A percentile compares a stretch with the other conserved stretches of the same genome.
phyloP scores from a whole-genome alignment of 1,140 invertebrate genomes.

The Thaumetopoea pityocampa region DNA sequence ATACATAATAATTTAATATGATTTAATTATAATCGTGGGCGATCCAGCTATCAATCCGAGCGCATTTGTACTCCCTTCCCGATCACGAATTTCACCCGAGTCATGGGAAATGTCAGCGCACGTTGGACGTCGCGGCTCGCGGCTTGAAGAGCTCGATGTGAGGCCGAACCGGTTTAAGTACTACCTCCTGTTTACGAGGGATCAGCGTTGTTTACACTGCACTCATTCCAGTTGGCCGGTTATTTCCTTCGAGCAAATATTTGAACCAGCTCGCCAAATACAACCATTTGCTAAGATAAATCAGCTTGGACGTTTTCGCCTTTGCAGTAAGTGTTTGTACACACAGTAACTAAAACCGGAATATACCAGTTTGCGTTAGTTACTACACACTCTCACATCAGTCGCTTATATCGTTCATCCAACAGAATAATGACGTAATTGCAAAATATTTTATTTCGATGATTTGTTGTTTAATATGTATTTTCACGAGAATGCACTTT shows the following conservation, averaged over 20 bases:
- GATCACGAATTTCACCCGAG: constrained; percentile 35
- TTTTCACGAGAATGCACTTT: too few relatives aligned
- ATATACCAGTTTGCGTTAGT: too few relatives aligned
- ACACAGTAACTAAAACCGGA: too few relatives aligned
- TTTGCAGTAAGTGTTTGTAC: too few relatives aligned
- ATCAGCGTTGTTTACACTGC: constrained; percentile 30
- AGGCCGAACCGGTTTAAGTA: constrained; percentile 27
- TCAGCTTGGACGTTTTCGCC: constrained; percentile 1
- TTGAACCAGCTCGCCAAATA: constrained; percentile 32
- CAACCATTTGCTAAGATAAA: constrained; percentile 35
- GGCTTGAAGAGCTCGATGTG: constrained; percentile 25
- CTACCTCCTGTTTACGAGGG: constrained; percentile 23
- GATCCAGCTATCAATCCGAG: constrained; percentile 31
- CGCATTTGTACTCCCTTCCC: constrained; percentile 35
- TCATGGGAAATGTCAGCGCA: constrained; percentile 38
- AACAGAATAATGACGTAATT: too few relatives aligned
- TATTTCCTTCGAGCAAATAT: constrained; percentile 50
- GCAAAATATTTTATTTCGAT: too few relatives aligned
- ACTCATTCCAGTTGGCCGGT: constrained; percentile 34
- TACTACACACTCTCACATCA: too few relatives aligned
- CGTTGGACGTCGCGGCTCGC: constrained; percentile 21
- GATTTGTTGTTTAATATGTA: too few relatives aligned
- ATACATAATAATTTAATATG: constrained; percentile 29
- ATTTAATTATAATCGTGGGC: constrained; percentile 30
- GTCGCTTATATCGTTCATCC: too few relatives aligned